These are phyloP conservation scores for Poicephalus gulielmi DNA, from an alignment of 2,113 vertebrate species.

Conservation along the genomic window DNA sequence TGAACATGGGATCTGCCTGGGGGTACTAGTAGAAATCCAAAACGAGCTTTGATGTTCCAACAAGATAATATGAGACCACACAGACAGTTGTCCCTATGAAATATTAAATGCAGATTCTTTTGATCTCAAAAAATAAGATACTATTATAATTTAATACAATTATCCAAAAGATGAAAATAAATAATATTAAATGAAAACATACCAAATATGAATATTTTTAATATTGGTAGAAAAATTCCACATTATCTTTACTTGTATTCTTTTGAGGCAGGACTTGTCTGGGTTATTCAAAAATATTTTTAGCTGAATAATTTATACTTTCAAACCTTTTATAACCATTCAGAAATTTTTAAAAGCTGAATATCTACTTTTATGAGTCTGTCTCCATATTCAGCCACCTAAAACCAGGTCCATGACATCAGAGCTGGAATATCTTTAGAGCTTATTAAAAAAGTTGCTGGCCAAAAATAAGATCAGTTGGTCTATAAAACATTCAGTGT, in stretches of 20 bases:
- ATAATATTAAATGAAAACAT: slow-evolving; percentile 43
- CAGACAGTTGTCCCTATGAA: background rate
- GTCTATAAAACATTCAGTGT: background rate
- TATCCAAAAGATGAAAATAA: slow-evolving; percentile 9
- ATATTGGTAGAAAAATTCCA: background rate
- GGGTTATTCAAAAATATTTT: background rate
- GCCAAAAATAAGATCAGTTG: background rate
- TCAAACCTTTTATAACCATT: background rate
- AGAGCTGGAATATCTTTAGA: background rate
- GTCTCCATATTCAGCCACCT: background rate
- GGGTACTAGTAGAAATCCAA: background rate
- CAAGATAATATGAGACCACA: slow-evolving; percentile 46
- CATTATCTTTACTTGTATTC: background rate
- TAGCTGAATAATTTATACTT: background rate
- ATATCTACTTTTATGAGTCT: background rate
- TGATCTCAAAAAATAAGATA: slow-evolving; percentile 21
- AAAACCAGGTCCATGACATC: background rate
- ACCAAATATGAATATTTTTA: background rate
- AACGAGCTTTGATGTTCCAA: slow-evolving; percentile 52
- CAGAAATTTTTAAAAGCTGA: background rate
- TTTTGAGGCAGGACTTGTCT: background rate
- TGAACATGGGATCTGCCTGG: slow-evolving; percentile 29
- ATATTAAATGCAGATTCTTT: slow-evolving; percentile 52
- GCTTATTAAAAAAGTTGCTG: background rate
- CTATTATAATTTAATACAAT: slow-evolving; percentile 4